These are phyloP conservation scores for Tachina fera DNA, from an alignment of 2,888 invertebrate species.

Conservation along the genomic window DNA sequence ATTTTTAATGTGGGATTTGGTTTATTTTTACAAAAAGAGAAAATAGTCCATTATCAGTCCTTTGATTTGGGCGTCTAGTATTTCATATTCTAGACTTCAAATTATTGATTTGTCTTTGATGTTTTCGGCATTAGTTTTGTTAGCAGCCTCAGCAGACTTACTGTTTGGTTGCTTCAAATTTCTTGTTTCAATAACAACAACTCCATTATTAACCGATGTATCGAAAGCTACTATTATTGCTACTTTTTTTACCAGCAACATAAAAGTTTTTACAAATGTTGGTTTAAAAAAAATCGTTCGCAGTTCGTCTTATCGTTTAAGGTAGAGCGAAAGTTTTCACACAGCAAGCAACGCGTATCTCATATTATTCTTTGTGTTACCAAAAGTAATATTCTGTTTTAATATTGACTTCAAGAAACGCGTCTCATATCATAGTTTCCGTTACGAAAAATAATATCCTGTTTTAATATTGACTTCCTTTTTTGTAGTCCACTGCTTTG, in stretches of 20 bases:
- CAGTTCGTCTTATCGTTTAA: constrained; percentile 79
- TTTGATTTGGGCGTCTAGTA: neutral
- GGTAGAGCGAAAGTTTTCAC: no score
- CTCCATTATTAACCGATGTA: constrained; percentile 71
- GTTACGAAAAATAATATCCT: constrained; percentile 59
- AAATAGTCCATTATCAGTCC: neutral
- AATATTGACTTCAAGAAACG: constrained; percentile 39
- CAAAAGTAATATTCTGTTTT: constrained; percentile 63
- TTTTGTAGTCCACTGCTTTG: constrained; percentile 20
- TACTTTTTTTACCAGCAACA: constrained; percentile 78
- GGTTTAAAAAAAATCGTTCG: constrained; percentile 78
- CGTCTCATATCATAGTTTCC: constrained; percentile 75
- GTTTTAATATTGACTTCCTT: constrained; percentile 34
- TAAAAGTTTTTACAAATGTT: constrained; percentile 78
- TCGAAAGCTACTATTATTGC: no score
- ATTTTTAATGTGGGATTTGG: no score
- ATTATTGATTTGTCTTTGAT: constrained; percentile 10
- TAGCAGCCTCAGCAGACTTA: neutral
- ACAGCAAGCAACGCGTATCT: constrained; percentile 72
- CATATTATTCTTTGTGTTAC: constrained; percentile 73
- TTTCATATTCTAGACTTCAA: constrained; percentile 39
- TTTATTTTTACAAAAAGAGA: no score
- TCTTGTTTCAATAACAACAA: constrained; percentile 74
- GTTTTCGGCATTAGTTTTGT: constrained; percentile 44
- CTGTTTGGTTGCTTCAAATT: constrained; percentile 64